Evolutionary conservation across 2,888 invertebrate genomes (phyloP), one percentile per base, ranked within the genome.

Genomic region (Cotesia congregata): DNA sequence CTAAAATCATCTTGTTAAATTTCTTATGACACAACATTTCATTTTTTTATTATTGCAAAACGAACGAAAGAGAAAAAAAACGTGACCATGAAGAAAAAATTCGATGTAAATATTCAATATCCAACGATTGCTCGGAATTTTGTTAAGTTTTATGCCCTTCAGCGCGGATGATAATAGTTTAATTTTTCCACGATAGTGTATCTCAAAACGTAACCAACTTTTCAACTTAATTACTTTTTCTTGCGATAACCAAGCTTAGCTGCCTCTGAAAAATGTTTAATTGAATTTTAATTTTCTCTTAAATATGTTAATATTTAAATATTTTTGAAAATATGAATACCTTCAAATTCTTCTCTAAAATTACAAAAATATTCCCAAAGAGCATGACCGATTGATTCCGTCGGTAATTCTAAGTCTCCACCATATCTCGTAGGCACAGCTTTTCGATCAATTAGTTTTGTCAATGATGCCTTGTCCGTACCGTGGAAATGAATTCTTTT

Each of bases 381-480:
- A n/a, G 93, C 85, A 9, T 92, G 90, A 0, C 95, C 95, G 0
- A 86, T 70, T 1, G 92, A 90, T 79, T 92, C 91, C 41, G 91
- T 91, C 0, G 94, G 92, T 6, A 94, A 91, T 0, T 93, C 92
- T 64, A 94, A 89, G 1, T 90, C 90, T 0, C 96, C 96, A 0
- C 94, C 95, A 80, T 94, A 94, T 77, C 91, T 90, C 40, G 90
- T 90, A n/a, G 94, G 93, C 81, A 96, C 84, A 12, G 91, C 91
- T 61, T 91, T 91, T 0, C 91, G 89, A 64, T 93, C 92, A 4
- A 95, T 89, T 78, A 93, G 91, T 60, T 92, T 87, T 77, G 91
- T 89, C 71, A 96, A 85, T 0, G 93, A 91, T 76, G 92, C 91
- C 83, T 90, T 91, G 84, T 95, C 30, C 3, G n/a, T 12, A 59